Evolutionary conservation across 2,888 invertebrate species (phyloP).

Genomic region (Ectemnius lituratus): DNA sequence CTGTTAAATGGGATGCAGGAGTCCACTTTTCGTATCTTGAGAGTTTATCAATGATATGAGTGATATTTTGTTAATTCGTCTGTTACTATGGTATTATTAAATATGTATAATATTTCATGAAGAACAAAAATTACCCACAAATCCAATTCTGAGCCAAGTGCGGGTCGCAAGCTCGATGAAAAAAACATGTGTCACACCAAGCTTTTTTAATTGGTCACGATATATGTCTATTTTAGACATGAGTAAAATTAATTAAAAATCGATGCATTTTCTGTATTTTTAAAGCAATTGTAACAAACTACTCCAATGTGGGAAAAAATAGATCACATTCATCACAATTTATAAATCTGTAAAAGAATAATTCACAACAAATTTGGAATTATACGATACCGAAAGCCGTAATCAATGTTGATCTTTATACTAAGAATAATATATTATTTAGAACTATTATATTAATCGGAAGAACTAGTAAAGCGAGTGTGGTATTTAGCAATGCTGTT

Average conservation of each 20-base stretch:
- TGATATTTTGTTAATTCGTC: slow-evolving; percentile 69
- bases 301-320: background rate
- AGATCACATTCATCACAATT: too few relatives aligned
- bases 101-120: slow-evolving; percentile 46
- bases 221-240: slow-evolving; percentile 18
- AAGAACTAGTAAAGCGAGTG: slow-evolving; percentile 24
- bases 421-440: background rate
- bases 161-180: slow-evolving; percentile 66
- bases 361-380: too few relatives aligned
- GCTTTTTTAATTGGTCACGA: slow-evolving; percentile 30
- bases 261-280: slow-evolving; percentile 20
- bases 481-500: slow-evolving; percentile 36
- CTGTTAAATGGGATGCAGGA: slow-evolving; percentile 38
- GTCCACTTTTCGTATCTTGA: slow-evolving; percentile 68
- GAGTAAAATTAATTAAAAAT: slow-evolving; percentile 13
- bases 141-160: slow-evolving; percentile 63
- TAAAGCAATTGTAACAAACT: background rate
- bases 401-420: too few relatives aligned
- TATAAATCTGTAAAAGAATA: too few relatives aligned
- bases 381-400: too few relatives aligned
- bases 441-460: slow-evolving; percentile 14
- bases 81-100: slow-evolving; percentile 64
- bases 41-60: slow-evolving; percentile 69
- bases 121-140: slow-evolving; percentile 35
- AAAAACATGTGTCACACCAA: slow-evolving; percentile 31